Conservation (phyloP, 2,888 invertebrate genomes). For the Ormyrus thymus region DNA sequence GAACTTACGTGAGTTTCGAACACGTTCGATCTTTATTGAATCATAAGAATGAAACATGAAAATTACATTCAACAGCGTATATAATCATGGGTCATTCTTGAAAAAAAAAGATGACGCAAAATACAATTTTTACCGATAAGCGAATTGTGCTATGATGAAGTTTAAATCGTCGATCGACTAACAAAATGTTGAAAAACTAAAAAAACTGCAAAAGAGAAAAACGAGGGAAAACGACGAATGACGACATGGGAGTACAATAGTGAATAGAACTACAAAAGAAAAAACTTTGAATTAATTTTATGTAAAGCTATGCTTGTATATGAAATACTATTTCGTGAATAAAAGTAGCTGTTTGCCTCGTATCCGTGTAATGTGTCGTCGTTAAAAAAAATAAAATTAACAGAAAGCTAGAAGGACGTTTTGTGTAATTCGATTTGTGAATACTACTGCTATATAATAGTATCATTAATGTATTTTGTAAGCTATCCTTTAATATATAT, state of each 20-base stretch:
- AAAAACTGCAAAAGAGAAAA: slow-evolving; percentile 11
- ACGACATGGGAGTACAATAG: slow-evolving; percentile 57
- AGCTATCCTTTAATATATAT: slow-evolving; percentile 63
- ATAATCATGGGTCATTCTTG: slow-evolving; percentile 34
- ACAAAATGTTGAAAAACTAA: slow-evolving; percentile 29
- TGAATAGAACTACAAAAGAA: slow-evolving; percentile 58
- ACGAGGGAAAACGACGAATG: slow-evolving; percentile 31
- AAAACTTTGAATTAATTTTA: slow-evolving; percentile 61
- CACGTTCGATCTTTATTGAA: slow-evolving; percentile 48
- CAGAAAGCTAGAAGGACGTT: slow-evolving; percentile 55
- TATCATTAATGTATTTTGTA: slow-evolving; percentile 66
- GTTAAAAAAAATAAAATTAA: slow-evolving; percentile 53
- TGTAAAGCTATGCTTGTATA: slow-evolving; percentile 70
- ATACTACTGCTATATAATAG: slow-evolving; percentile 60
- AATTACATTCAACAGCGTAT: slow-evolving; percentile 34
- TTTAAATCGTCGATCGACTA: slow-evolving; percentile 37
- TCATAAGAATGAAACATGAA: slow-evolving; percentile 35
- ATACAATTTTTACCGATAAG: slow-evolving; percentile 44
- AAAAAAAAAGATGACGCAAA: slow-evolving; percentile 21
- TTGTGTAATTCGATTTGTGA: slow-evolving; percentile 62
- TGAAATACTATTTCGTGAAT: slow-evolving; percentile 69
- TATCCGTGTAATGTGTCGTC: slow-evolving; percentile 64
- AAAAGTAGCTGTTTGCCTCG: slow-evolving; percentile 70
- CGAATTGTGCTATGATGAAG: slow-evolving; percentile 40
- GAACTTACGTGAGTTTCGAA: slow-evolving; percentile 42